Evolutionary conservation across 2,113 vertebrate genomes (phyloP), one percentile per base, ranked within the genome.

Genomic region (Zosterops japonicus): DNA sequence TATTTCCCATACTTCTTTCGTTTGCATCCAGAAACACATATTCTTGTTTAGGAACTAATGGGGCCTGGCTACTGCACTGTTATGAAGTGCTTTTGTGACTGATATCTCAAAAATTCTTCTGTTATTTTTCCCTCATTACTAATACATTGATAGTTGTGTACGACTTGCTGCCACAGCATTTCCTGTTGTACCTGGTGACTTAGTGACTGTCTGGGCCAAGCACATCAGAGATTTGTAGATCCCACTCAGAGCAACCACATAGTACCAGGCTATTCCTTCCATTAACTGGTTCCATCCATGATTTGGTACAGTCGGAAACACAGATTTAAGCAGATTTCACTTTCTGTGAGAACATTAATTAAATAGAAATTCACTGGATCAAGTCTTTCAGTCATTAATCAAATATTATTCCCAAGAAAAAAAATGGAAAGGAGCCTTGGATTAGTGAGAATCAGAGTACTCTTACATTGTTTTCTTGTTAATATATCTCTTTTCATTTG

Each of bases 181-280:
- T 64, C 56, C 65, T 56, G 12, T 24, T 67, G 6, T 11, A 59
- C 36, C 0, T 42, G 42, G 28, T 80, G 83, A 46, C 16, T 44
- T 35, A 49, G 25, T 23, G 44, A 33, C 46, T 2, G 0, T 42
- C 28, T 57, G 64, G 23, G 55, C 3, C 36, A 52, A 53, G 27
- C 12, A 53, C 6, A 14, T 20, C 16, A 1, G 22, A 31, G 25
- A 19, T 64, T 20, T 61, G 20, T 27, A 42, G 36, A 39, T 59
- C 24, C 25, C 25, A 50, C 3, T n/a, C 63, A 56, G 41, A 83
- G 44, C 49, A 90, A 24, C 9, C 46, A 46, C 2, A 2, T 6
- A 46, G 29, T 0, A 0, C 41, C 0, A 1, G 59, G 49, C 4
- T 92, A 19, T 42, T 89, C 42, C n/a, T 72, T 20, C 31, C 10